A percentile compares a stretch with the other conserved stretches of the same genome.
Conservation (phyloP, 2,113 vertebrate genomes). For the Madoqua kirkii region DNA sequence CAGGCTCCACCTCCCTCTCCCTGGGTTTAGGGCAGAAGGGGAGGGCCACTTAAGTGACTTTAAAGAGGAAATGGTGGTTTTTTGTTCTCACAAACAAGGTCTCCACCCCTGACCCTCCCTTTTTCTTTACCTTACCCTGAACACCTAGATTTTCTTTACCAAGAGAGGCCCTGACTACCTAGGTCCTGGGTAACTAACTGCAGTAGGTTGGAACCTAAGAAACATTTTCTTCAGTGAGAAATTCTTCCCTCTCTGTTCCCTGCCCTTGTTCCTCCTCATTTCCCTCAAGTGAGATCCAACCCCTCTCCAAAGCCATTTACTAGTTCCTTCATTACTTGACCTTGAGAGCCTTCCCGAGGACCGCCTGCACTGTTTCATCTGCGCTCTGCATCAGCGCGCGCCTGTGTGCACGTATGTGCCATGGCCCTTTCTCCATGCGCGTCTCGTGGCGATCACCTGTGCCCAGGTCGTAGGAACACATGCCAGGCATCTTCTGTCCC, state of each 20-base stretch:
- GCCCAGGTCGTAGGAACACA: background rate
- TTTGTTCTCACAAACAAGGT: constrained; percentile 64
- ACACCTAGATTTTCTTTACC: background rate
- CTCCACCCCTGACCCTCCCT: constrained; percentile 58
- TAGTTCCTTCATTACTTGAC: background rate
- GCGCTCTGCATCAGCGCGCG: background rate
- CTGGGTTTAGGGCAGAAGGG: constrained; percentile 10
- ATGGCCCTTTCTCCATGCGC: fast-evolving
- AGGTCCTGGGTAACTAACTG: background rate
- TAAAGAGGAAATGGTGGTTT: constrained; percentile 74
- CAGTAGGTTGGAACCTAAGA: background rate
- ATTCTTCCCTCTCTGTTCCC: background rate
- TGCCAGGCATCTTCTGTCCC: background rate
- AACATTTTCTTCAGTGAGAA: background rate
- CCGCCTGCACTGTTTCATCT: background rate
- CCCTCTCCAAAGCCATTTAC: background rate
- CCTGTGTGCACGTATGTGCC: background rate
- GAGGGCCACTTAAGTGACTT: constrained; percentile 11
- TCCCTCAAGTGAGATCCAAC: background rate
- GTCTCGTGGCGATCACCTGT: background rate
- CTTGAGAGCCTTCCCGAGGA: constrained; percentile 22
- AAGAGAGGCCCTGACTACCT: background rate
- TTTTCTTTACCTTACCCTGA: constrained; percentile 11
- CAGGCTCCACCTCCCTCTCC: background rate
- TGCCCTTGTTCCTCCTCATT: background rate